phyloP scores from a whole-genome alignment of 1,140 invertebrate species.

The Drosophila nigromelanica region DNA sequence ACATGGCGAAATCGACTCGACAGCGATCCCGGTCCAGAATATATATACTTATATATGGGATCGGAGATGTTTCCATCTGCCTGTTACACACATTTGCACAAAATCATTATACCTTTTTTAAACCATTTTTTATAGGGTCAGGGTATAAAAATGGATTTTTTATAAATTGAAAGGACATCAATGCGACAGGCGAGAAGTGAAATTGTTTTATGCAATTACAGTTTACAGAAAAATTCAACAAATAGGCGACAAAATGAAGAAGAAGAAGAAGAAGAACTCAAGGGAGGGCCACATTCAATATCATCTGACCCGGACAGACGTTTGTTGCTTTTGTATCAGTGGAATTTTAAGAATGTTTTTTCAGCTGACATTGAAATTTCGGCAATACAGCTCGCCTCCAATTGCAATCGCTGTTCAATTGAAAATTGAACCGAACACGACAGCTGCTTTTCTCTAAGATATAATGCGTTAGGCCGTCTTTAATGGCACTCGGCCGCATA shows the following conservation, averaged over 20 bases:
- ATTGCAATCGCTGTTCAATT: constrained; percentile 5
- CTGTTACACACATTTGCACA: too few relatives aligned
- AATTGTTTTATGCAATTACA: constrained; percentile 65
- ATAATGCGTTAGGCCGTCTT: neutral
- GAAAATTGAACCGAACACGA: neutral
- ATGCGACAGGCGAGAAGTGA: constrained; percentile 47
- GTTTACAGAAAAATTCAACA: constrained; percentile 39
- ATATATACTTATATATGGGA: too few relatives aligned
- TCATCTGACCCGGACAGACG: neutral
- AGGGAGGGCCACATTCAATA: neutral
- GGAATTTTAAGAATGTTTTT: constrained; percentile 68
- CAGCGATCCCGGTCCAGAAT: too few relatives aligned
- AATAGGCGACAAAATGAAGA: neutral
- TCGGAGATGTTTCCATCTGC: too few relatives aligned
- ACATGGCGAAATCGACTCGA: too few relatives aligned
- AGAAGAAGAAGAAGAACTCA: neutral
- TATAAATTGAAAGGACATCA: constrained; percentile 57
- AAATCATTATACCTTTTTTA: too few relatives aligned
- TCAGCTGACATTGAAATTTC: constrained; percentile 51
- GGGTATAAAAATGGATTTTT: constrained; percentile 13
- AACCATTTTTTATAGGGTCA: too few relatives aligned
- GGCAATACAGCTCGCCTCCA: neutral
- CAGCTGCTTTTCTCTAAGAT: neutral
- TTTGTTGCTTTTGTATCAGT: constrained; percentile 33
- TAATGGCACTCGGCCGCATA: neutral